phyloP scores from a whole-genome alignment of 2,888 invertebrate species.

The Meiosimyza platycephala region DNA sequence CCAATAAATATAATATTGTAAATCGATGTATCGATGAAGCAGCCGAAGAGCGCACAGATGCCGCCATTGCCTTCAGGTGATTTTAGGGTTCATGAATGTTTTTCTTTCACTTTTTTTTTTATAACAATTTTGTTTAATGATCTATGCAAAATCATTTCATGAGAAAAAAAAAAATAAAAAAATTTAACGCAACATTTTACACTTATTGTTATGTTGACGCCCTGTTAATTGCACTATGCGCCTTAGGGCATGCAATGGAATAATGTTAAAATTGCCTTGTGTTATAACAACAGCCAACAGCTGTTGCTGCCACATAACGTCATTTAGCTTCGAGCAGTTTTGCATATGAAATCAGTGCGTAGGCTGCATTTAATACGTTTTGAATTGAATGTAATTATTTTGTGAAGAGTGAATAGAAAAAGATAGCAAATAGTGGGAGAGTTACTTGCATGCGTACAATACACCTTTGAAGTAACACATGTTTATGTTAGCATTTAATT shows the following conservation, averaged over 20 bases:
- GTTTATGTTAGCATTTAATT: too few species aligned
- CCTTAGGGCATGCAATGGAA: slow-evolving; percentile 11
- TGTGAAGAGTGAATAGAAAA: too few species aligned
- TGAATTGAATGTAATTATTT: too few species aligned
- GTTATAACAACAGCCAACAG: too few species aligned
- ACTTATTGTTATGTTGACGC: neutral
- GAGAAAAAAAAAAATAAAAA: neutral
- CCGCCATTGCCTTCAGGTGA: neutral
- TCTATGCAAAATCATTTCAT: neutral
- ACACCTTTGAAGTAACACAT: too few species aligned
- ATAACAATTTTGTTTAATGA: neutral
- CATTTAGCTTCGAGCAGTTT: too few species aligned
- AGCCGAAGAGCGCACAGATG: neutral
- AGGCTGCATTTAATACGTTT: too few species aligned
- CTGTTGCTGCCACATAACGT: too few species aligned
- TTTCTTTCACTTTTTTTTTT: neutral
- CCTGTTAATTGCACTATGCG: neutral
- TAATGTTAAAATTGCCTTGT: neutral
- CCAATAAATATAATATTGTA: slow-evolving; percentile 4
- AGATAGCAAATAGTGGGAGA: too few species aligned
- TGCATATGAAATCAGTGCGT: too few species aligned
- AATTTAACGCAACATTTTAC: neutral
- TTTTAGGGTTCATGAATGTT: neutral
- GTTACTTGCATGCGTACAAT: too few species aligned
- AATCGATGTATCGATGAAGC: neutral